These are phyloP conservation scores for Hipparchia sbordonii DNA, from an alignment of 2,888 invertebrate species.

Conservation along the genomic window DNA sequence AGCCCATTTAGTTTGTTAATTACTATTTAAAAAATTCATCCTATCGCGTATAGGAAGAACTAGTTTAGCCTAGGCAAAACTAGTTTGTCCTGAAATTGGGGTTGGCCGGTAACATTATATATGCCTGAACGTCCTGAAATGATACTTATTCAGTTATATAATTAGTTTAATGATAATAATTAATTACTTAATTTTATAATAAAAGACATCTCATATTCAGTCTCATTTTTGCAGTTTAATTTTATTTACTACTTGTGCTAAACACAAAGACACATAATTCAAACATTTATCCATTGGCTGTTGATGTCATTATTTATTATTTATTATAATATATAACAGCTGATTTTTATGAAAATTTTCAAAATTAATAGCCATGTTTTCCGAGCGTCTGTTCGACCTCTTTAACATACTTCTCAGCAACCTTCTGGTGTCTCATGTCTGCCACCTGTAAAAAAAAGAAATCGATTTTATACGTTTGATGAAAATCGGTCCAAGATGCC, in stretches of 20 bases:
- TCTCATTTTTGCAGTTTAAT: conserved; percentile 4
- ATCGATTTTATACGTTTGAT: background rate
- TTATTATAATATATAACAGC: background rate
- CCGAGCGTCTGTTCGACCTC: conserved; percentile 77
- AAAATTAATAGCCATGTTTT: conserved; percentile 62
- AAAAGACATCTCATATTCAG: conserved; percentile 13
- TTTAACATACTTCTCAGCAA: conserved; percentile 82
- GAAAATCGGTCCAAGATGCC: no score
- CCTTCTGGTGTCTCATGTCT: conserved; percentile 81
- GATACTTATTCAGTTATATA: background rate
- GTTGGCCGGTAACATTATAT: no score
- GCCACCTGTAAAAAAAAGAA: conserved; percentile 78
- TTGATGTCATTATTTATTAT: no score
- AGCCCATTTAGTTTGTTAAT: no score
- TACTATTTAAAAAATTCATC: no score
- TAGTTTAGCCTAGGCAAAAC: no score
- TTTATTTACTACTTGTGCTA: conserved; percentile 1
- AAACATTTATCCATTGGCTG: background rate
- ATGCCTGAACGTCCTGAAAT: background rate
- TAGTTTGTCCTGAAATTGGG: no score
- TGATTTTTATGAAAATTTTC: background rate
- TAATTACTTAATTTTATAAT: background rate
- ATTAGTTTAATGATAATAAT: background rate
- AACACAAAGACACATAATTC: background rate
- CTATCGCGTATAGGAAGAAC: no score